Evolutionary conservation across 1,140 invertebrate genomes (phyloP), one percentile per base, ranked within the genome.

Genomic region (Drosophila baimaii): DNA sequence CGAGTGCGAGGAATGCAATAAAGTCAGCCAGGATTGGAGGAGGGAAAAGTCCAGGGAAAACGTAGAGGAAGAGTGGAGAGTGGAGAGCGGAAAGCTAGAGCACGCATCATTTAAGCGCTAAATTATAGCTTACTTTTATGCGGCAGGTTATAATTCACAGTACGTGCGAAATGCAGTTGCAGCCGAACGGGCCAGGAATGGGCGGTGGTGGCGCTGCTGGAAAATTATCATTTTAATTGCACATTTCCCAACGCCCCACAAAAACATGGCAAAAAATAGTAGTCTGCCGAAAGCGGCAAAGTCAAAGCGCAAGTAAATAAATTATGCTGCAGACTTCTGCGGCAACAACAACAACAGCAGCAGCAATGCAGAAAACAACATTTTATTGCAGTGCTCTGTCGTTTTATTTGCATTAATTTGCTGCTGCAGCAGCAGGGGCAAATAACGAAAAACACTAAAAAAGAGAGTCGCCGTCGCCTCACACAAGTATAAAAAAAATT

Each of bases 211-310:
- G 33, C 55, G 56, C 61, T 49, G 62, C n/a, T 80, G 68, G 70
- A 79, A 84, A 85, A 84, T 84, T 80, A 84, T 84, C 81, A 85
- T 84, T 84, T 84, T 84, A 84, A 84, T 84, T 84, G 81, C 73
- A 69, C 81, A 85, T 77, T 80, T 85, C 73, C 81, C 76, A 57
- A 54, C 49, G 57, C 57, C 29, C 31, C 63, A 31, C 46, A 35
- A 56, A 65, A 44, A 63, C 33, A 59, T 23, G 37, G 61, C n/a
- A 41, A 56, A 62, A 49, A 10, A 47, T 41, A 56, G 70, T 54
- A 39, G 61, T 46, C 61, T 29, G 46, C 58, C 21, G 35, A 57
- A 41, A 46, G 55, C 63, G 47, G 57, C 68, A 72, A 70, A 85
- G 81, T 70, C 70, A 65, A 61, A 64, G 68, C 66, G 27, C 51